Base-by-base conservation (phyloP, 2,888 invertebrate species). In the Drosophila austrosaltans region DNA sequence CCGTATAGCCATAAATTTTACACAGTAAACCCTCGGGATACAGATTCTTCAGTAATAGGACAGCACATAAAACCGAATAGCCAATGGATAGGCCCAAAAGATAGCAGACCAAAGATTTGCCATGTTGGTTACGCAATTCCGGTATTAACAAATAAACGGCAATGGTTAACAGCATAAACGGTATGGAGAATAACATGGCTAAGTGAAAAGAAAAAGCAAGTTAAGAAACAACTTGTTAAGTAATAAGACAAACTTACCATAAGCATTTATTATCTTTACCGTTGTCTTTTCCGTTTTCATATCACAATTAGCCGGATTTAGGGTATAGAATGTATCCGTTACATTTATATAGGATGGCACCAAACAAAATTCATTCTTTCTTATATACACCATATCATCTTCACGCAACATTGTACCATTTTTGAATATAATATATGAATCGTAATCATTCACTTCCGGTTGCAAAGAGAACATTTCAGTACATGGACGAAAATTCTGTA, bases 71-170 rank as follows among this genome's bases (percentile, higher is more conserved):
- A 67, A 94, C 93, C 0, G 94, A 91, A 87, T 95, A 96, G 0
- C 95, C 95, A 1, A 94, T 89, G 71, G 95, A 93, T 16, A 96
- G 93, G 0, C 95, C 94, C 1, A 93, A 92, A 40, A 96, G 95
- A 91, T 96, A 96, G 68, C 95, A 95, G 94, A 96, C 96, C 70
- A 96, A 91, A 0, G 95, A 95, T 92, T 95, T 94, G n/a, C 96
- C 96, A 82, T 96, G 96, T 16, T 96, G 93, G 90, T 96, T 96
- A 57, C 95, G 93, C 42, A 96, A 91, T 75, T 96, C 96, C 0
- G 96, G 95, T 64, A 96, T 94, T 57, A 95, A 91, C 3, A 95
- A 94, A 90, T 96, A 96, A 0, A 96, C 95, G 53, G 95, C 80
- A 77, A 96, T 95, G 2, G 96, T 96, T 0, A 94, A 93, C 60